These are phyloP conservation scores for Uropetala carovei DNA, from an alignment of 2,888 invertebrate genomes.

Conservation along the genomic window DNA sequence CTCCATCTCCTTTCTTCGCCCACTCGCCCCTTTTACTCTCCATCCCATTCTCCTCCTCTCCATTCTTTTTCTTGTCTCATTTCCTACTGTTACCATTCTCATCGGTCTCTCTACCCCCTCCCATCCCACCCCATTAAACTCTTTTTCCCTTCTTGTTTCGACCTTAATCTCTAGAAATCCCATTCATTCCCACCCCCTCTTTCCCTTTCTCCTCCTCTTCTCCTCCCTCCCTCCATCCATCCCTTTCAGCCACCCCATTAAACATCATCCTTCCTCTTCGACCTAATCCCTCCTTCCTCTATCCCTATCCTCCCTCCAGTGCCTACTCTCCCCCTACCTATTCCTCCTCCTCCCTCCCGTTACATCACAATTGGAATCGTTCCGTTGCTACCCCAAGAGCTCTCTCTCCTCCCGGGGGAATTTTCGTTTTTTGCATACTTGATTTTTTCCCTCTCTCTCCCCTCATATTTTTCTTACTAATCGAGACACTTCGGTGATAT, in stretches of 20 bases:
- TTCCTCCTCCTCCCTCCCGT: not conserved
- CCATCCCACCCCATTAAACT: too few relatives aligned
- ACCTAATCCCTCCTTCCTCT: conserved; percentile 1
- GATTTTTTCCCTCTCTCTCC: not conserved
- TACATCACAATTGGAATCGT: not conserved
- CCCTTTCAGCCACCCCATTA: not conserved
- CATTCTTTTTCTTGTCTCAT: too few relatives aligned
- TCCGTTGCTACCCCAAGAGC: not conserved
- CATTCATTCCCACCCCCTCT: not conserved
- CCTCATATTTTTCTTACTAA: not conserved
- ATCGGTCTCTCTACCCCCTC: too few relatives aligned
- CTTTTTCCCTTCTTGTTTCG: too few relatives aligned
- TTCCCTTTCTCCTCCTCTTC: not conserved
- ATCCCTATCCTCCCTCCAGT: not conserved
- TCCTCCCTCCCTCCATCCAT: not conserved
- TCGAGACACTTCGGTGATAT: not conserved
- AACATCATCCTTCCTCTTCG: not conserved
- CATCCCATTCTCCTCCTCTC: too few relatives aligned
- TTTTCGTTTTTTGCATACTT: conserved; percentile 39
- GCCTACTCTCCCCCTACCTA: not conserved
- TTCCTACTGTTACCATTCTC: too few relatives aligned
- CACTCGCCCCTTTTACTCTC: too few relatives aligned
- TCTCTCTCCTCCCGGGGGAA: not conserved
- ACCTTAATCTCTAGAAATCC: too few relatives aligned
- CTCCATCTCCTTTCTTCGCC: too few relatives aligned